phyloP scores from a whole-genome alignment of 2,113 vertebrate genomes.

The Tupaia tana region DNA sequence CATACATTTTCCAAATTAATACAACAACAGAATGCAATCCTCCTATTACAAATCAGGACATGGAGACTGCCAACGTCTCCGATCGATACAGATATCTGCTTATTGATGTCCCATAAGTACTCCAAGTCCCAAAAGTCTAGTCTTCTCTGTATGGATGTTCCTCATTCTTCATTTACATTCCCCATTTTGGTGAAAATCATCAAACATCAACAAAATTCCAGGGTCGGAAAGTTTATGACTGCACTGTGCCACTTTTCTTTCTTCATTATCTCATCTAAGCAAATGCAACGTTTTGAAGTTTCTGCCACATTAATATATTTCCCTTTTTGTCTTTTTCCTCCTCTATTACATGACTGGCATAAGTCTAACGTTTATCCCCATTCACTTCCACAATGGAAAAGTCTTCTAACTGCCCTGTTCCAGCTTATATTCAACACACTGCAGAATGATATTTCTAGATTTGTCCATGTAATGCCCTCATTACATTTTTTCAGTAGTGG shows the following conservation, averaged over 20 bases:
- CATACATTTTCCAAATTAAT: conserved; percentile 2
- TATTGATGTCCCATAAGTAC: background rate
- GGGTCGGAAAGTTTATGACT: background rate
- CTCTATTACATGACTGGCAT: background rate
- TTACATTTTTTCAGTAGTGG: background rate
- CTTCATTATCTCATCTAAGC: background rate
- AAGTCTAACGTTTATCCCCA: background rate
- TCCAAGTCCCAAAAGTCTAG: background rate
- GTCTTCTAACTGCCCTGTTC: background rate
- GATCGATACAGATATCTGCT: background rate
- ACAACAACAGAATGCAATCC: background rate
- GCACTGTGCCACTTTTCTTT: background rate
- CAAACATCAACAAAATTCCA: background rate
- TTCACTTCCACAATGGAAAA: background rate
- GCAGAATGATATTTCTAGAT: background rate
- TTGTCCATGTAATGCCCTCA: background rate
- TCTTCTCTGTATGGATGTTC: background rate
- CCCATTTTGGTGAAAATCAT: background rate
- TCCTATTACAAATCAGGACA: background rate
- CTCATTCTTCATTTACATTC: background rate
- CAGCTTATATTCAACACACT: background rate
- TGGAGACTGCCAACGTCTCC: background rate
- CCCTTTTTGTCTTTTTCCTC: background rate
- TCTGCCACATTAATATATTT: background rate
- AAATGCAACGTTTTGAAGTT: background rate